phyloP scores from a whole-genome alignment of 2,888 invertebrate species.

The Heliconius ethilla region DNA sequence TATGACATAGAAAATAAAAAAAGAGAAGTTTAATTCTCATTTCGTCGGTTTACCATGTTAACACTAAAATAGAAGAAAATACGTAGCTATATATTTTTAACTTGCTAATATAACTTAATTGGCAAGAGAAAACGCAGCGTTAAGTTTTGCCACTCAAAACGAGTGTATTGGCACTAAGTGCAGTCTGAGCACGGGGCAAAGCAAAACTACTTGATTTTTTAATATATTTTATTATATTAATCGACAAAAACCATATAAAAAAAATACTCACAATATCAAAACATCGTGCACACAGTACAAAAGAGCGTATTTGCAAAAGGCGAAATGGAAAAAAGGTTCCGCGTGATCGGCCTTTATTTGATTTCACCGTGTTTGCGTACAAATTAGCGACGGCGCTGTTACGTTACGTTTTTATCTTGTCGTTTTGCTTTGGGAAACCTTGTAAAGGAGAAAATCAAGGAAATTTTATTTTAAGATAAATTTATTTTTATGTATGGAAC shows the following conservation, averaged over 20 bases:
- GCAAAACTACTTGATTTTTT: too few species aligned
- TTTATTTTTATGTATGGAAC: background rate
- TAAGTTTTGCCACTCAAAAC: too few species aligned
- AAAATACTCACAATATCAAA: constrained; percentile 58
- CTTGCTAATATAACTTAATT: background rate
- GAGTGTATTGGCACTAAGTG: too few species aligned
- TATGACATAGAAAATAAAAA: background rate
- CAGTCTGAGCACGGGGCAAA: too few species aligned
- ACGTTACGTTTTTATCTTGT: constrained; percentile 40
- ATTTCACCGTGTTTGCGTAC: constrained; percentile 78
- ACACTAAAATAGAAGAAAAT: background rate
- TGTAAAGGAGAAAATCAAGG: background rate
- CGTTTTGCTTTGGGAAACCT: constrained; percentile 24
- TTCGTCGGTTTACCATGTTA: background rate
- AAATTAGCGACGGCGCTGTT: constrained; percentile 68
- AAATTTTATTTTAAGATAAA: background rate
- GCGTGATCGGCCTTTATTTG: constrained; percentile 81
- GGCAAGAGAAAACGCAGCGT: too few species aligned
- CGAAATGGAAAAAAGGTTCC: constrained; percentile 81
- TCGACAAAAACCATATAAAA: background rate
- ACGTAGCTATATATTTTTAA: too few species aligned
- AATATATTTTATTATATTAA: too few species aligned
- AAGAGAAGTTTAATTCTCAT: background rate
- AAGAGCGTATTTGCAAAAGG: constrained; percentile 72
- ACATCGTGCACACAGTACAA: constrained; percentile 44